Evolutionary conservation across 2,888 invertebrate genomes (phyloP), one percentile per base, ranked within the genome.

Genomic region (Microctonus hyperodae): DNA sequence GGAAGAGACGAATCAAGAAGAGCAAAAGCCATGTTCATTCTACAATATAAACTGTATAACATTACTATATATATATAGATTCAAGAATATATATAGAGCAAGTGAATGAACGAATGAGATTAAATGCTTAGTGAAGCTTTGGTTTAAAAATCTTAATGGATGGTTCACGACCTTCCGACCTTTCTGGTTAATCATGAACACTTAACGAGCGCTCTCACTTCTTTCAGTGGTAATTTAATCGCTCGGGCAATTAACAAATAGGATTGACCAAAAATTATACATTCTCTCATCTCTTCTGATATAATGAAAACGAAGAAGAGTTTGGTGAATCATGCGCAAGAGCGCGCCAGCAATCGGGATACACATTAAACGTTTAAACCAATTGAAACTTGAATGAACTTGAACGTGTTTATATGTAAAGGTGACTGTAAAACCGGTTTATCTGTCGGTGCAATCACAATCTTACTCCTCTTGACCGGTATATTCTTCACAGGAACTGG

Each of bases 161-260:
- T n/a, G 44, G 7, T 44, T 31, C 25, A 16, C 31, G 55, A 55
- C 33, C 55, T 55, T 25, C n/a, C 20, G 55, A 55, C 55, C 55
- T 55, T 31, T 33, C 20, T 55, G n/a, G 13, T n/a, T n/a, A n/a
- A n/a, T 28, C 31, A 55, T 10, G 51, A 51, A 13, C n/a, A n/a
- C 10, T 25, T 51, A 51, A 51, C 51, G 55, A 55, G 55, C 31
- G 13, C 31, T 13, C 20, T 53, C 44, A 44, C 44, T 44, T 44
- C 44, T 44, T n/a, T n/a, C 9, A 44, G 44, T 31, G 55, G 55
- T 55, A 55, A 55, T 55, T 55, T 55, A 55, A 55, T 55, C 55
- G 5, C 20, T 9, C n/a, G 16, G 31, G 10, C 55, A 55, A 33
- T 55, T 55, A 55, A 55, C 51, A 51, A 51, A 51, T 16, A 28